Base-by-base conservation (phyloP, 2,888 invertebrate genomes). In the Zygothrica quintamaculata region DNA sequence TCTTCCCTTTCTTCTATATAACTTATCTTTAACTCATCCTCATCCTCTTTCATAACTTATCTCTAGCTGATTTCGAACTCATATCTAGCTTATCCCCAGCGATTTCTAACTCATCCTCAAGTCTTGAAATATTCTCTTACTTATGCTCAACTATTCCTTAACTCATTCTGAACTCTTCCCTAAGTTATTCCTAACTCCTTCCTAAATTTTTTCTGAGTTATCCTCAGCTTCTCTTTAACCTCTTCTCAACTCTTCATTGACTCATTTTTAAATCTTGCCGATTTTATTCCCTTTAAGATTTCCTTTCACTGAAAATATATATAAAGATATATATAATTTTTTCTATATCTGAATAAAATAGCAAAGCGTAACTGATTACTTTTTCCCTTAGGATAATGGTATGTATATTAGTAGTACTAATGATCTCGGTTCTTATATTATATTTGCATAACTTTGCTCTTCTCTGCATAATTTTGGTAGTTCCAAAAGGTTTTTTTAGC, bases 361-460 rank as follows among this genome's bases (percentile, higher is more conserved):
- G n/a, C n/a, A n/a, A n/a, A n/a, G n/a, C n/a, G n/a, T n/a, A n/a
- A n/a, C n/a, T n/a, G n/a, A n/a, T n/a, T n/a, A n/a, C n/a, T n/a
- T n/a, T n/a, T n/a, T n/a, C n/a, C n/a, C n/a, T n/a, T n/a, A n/a
- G n/a, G n/a, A 22, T 22, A 22, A 22, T 22, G 5, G 3, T 22
- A 22, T 22, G 18, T 22, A 22, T 22, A 33, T n/a, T n/a, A 33
- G 9, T 12, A 11, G 13, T 37, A n/a, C 40, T n/a, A n/a, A 18
- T 36, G 8, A 18, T 40, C 40, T 40, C 40, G 5, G 1, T 13
- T 43, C 4, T 9, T 51, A 37, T 51, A 70, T 42, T 61, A 34
- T 70, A 65, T 73, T 74, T 70, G 70, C 74, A 73, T 74, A 70
- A 65, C 65, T 74, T 73, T 61, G 18, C 44, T 29, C 13, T 15